Evolutionary conservation across 2,113 vertebrate genomes (phyloP).

Genomic region (Herpailurus yagouaroundi): DNA sequence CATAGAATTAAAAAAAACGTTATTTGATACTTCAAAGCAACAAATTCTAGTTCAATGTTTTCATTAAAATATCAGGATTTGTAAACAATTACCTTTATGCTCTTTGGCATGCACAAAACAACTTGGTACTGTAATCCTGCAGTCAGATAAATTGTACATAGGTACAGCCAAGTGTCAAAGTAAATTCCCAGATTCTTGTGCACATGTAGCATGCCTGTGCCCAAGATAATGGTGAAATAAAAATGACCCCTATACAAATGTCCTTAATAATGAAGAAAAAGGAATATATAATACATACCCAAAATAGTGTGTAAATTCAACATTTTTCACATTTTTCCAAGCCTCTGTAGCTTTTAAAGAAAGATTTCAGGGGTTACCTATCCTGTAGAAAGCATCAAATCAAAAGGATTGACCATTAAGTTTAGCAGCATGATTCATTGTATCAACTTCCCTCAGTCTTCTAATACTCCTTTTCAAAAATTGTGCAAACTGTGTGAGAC

Average conservation of each 20-base stretch:
- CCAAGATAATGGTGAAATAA: constrained; percentile 32
- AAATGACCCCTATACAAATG: constrained; percentile 35
- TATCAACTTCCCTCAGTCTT: constrained; percentile 46
- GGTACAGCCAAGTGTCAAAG: not conserved
- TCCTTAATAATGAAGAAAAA: constrained; percentile 57
- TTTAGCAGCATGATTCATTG: constrained; percentile 63
- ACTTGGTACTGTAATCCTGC: not conserved
- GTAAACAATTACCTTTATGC: not conserved
- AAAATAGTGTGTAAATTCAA: constrained; percentile 57
- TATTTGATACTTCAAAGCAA: not conserved
- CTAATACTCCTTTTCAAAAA: constrained; percentile 38
- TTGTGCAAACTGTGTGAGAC: constrained; percentile 51
- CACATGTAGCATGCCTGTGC: not conserved
- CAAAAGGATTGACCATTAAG: constrained; percentile 61
- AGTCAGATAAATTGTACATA: not conserved
- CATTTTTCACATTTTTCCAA: constrained; percentile 55
- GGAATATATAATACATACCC: constrained; percentile 1
- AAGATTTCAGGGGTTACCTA: constrained; percentile 22
- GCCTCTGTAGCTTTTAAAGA: constrained; percentile 55
- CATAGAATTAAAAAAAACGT: not conserved
- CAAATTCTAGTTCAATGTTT: not conserved
- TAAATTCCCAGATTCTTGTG: not conserved
- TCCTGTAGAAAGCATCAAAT: constrained; percentile 54
- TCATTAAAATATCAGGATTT: constrained; percentile 45
- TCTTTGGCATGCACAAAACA: not conserved